A percentile compares a stretch with the other conserved stretches of the same genome.
Evolutionary conservation across 2,113 vertebrate species (phyloP).

Genomic region (Aptenodytes forsteri): DNA sequence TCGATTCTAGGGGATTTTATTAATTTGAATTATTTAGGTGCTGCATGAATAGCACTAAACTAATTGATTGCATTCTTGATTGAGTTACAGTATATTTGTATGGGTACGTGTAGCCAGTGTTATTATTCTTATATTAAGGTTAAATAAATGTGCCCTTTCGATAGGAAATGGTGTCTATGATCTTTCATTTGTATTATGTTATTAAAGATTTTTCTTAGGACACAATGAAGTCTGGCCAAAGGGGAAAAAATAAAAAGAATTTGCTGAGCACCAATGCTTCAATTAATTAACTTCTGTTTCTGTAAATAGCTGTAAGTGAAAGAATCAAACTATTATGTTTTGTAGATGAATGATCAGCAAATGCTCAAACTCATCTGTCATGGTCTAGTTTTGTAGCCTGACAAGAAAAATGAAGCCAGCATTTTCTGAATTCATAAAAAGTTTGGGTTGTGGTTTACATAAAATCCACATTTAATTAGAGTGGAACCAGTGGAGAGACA

Average conservation of each 20-base stretch:
- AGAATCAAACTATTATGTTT: slow-evolving; percentile 75
- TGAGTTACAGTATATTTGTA: slow-evolving; percentile 2
- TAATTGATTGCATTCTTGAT: not conserved
- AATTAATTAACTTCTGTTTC: slow-evolving; percentile 78
- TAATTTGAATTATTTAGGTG: slow-evolving; percentile 25
- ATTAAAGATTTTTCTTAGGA: slow-evolving; percentile 66
- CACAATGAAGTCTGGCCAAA: slow-evolving; percentile 39
- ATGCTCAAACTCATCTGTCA: slow-evolving; percentile 74
- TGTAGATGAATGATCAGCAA: slow-evolving; percentile 80
- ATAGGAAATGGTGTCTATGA: slow-evolving; percentile 19
- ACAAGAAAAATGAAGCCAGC: slow-evolving; percentile 73
- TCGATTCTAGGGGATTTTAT: slow-evolving; percentile 20
- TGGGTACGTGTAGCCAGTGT: not conserved
- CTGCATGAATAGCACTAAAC: not conserved
- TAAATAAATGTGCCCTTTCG: slow-evolving; percentile 30
- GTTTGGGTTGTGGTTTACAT: slow-evolving; percentile 49
- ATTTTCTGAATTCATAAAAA: slow-evolving; percentile 73
- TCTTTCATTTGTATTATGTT: slow-evolving; percentile 35
- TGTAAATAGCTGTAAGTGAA: slow-evolving; percentile 74
- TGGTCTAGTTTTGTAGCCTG: slow-evolving; percentile 73
- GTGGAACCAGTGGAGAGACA: slow-evolving; percentile 21
- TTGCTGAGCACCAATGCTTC: slow-evolving; percentile 34
- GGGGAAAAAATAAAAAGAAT: slow-evolving; percentile 46
- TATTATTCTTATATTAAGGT: slow-evolving; percentile 1
- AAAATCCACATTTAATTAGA: slow-evolving; percentile 69